Base-by-base conservation (phyloP, 2,888 invertebrate genomes). In the Spatulosminthurus flaviceps region DNA sequence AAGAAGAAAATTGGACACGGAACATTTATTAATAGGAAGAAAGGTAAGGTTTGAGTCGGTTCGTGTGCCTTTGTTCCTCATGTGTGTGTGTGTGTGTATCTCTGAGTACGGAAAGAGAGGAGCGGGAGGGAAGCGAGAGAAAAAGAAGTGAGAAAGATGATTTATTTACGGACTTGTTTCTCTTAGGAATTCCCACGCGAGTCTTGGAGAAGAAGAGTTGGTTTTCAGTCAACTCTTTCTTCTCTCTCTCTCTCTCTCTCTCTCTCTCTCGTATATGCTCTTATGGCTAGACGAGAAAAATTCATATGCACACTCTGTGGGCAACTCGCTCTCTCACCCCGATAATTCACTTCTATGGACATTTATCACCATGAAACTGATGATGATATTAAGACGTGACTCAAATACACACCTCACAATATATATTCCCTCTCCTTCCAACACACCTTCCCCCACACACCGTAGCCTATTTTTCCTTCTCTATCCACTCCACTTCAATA, bases 351-450 rank as follows among this genome's bases (percentile, higher is more conserved):
- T 79, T 79, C 69, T 24, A 51, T 34, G 74, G 74, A 74, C 74
- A 79, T 79, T 79, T 79, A 79, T 79, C 79, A 79, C 74, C 72
- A 72, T 71, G 71, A 42, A 79, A 79, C 79, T 79, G 79, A 79
- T 79, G 78, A 79, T 73, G 79, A 79, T 79, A 79, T 79, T 79
- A 74, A 67, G 71, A 79, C 79, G 79, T 79, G 79, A 79, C 79
- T 79, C 71, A 78, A 71, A 71, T 71, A 61, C 16, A n/a, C n/a
- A 28, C 69, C 70, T 51, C 51, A 16, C 51, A 5, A n/a, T 51
- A 41, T 41, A 51, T 16, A 19, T 51, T n/a, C 5, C 51, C 51
- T 13, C n/a, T 51, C 22, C 26, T 24, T 64, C 64, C 24, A 22
- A 7, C 64, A 9, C 64, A 64, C 26, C 24, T n/a, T 22, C 26